phyloP scores from a whole-genome alignment of 1,140 invertebrate genomes.

The Thaumatotibia leucotreta region DNA sequence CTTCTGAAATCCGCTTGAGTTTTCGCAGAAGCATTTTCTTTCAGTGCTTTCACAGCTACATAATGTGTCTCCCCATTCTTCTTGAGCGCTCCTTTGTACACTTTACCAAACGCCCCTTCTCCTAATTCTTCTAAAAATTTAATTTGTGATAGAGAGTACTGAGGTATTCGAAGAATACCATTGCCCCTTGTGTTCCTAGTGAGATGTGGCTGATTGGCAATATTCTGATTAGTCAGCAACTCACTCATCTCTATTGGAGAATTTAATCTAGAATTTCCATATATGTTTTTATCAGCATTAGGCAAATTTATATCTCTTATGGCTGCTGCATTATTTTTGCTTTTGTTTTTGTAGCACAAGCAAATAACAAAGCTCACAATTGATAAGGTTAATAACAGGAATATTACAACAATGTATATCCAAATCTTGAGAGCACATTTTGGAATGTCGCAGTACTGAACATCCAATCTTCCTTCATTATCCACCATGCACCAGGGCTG shows the following conservation, averaged over 20 bases:
- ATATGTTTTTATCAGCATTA: constrained; percentile 87
- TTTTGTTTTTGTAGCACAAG: constrained; percentile 75
- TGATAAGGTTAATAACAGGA: constrained; percentile 54
- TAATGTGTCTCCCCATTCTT: constrained; percentile 81
- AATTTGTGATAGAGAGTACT: constrained; percentile 87
- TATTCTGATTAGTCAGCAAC: constrained; percentile 79
- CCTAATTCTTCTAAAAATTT: constrained; percentile 95
- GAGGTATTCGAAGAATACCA: constrained; percentile 80
- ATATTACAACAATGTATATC: constrained; percentile 77
- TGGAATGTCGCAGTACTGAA: constrained; percentile 89
- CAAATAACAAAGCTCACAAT: constrained; percentile 63
- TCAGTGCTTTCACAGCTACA: constrained; percentile 96
- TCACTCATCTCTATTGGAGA: constrained; percentile 88
- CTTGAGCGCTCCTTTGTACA: constrained; percentile 95
- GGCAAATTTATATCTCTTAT: constrained; percentile 82
- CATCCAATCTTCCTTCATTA: constrained; percentile 78
- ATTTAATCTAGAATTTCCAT: constrained; percentile 81
- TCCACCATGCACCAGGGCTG: constrained; percentile 96
- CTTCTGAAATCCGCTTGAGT: constrained; percentile 94
- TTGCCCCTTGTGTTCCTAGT: constrained; percentile 76
- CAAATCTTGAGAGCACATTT: constrained; percentile 86
- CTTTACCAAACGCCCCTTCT: constrained; percentile 97
- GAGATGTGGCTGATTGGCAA: constrained; percentile 68
- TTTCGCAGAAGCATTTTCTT: constrained; percentile 94
- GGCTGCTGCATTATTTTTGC: constrained; percentile 77